Percentiles rank a stretch among this genome's conserved stretches.
Conservation (phyloP, 1,140 invertebrate species). For the Cotesia chilonis region DNA sequence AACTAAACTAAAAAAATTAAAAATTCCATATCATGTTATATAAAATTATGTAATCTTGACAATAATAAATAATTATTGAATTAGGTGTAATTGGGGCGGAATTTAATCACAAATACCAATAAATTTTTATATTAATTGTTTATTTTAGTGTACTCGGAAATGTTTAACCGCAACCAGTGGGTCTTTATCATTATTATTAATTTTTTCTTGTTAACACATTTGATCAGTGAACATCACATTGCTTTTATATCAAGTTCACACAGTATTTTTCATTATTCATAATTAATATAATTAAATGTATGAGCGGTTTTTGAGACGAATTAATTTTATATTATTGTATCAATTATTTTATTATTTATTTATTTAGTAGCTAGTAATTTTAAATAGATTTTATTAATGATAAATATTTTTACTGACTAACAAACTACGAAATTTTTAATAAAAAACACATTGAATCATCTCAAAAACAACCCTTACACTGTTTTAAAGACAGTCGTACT, state of each 20-base stretch:
- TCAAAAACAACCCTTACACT: slow-evolving; percentile 13
- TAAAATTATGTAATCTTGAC: slow-evolving; percentile 40
- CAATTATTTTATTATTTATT: too few relatives aligned
- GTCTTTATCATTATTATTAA: slow-evolving; percentile 46
- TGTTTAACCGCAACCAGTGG: slow-evolving; percentile 60
- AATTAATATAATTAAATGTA: slow-evolving; percentile 43
- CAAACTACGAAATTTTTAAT: too few relatives aligned
- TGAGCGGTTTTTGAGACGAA: slow-evolving; percentile 40
- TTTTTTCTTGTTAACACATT: slow-evolving; percentile 51
- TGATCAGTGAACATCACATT: slow-evolving; percentile 59
- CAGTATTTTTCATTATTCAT: slow-evolving; percentile 45
- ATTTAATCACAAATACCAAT: slow-evolving; percentile 28
- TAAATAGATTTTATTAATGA: too few relatives aligned
- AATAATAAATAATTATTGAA: slow-evolving; percentile 38
- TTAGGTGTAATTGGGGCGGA: background rate
- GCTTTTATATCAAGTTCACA: slow-evolving; percentile 44
- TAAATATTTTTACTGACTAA: too few relatives aligned
- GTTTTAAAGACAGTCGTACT: background rate
- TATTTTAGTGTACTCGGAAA: slow-evolving; percentile 61
- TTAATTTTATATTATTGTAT: too few relatives aligned
- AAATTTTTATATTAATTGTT: slow-evolving; percentile 62
- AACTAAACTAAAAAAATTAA: background rate
- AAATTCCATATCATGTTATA: slow-evolving; percentile 39
- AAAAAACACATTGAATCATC: background rate
- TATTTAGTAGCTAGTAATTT: too few relatives aligned